Conservation (phyloP, 2,113 vertebrate genomes). For the Scartelaos histophorus region DNA sequence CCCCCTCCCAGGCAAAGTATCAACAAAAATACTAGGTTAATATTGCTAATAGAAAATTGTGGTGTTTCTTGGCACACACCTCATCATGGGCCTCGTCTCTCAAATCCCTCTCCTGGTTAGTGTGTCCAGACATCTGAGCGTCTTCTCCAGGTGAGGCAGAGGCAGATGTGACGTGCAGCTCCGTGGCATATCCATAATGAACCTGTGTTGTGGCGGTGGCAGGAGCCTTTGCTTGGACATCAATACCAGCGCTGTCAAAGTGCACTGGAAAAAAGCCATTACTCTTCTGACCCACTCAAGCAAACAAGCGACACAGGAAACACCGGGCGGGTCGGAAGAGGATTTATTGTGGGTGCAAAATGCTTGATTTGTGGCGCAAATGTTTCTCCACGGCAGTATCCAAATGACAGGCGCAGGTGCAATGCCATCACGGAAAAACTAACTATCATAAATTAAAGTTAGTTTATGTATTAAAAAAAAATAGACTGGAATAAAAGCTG, state of each 20-base stretch:
- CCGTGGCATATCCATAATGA: not conserved
- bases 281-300: conserved; percentile 1
- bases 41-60: too few relatives aligned
- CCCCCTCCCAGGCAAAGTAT: too few relatives aligned
- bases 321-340: not conserved
- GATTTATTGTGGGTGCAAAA: not conserved
- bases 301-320: not conserved
- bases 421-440: not conserved
- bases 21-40: too few relatives aligned
- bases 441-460: not conserved
- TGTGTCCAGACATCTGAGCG: too few relatives aligned
- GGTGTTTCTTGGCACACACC: too few relatives aligned
- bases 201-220: not conserved
- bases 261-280: not conserved
- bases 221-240: not conserved
- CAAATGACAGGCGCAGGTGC: not conserved
- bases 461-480: too few relatives aligned
- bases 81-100: not conserved
- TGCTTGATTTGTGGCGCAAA: not conserved
- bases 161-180: not conserved
- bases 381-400: not conserved
- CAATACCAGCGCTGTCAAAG: not conserved
- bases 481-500: too few relatives aligned
- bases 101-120: not conserved
- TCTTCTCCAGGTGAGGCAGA: not conserved